Evolutionary conservation across 2,113 vertebrate species (phyloP).

Genomic region (Vulpes lagopus): DNA sequence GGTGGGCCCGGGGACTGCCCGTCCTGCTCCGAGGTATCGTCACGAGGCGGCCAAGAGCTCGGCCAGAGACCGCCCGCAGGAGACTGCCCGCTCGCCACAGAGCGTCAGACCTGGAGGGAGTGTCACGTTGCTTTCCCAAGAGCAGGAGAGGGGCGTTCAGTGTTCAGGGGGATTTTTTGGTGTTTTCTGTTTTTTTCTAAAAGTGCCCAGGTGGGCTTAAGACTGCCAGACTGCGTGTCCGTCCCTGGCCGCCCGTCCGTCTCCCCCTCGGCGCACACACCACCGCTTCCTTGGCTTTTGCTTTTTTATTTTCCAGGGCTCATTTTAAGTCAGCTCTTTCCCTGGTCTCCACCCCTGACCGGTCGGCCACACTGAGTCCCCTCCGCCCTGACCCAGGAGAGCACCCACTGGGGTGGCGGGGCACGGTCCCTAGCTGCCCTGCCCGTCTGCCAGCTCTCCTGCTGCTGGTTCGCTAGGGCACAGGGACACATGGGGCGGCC

Average conservation of each 20-base stretch:
- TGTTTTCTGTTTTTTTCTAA: not conserved
- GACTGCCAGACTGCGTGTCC: slow-evolving; percentile 23
- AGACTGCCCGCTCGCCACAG: not conserved
- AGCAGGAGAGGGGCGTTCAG: too few relatives aligned
- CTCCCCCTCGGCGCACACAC: fast-evolving
- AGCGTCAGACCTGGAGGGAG: not conserved
- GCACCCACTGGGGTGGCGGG: not conserved
- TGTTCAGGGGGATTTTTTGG: not conserved
- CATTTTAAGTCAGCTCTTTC: too few relatives aligned
- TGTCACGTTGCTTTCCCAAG: fast-evolving
- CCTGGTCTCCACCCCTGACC: not conserved
- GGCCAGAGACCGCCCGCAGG: too few relatives aligned
- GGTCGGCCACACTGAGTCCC: not conserved
- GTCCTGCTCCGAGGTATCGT: fast-evolving
- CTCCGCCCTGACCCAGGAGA: not conserved
- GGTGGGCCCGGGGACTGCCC: not conserved
- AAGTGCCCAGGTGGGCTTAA: slow-evolving; percentile 35
- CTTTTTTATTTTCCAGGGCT: fast-evolving
- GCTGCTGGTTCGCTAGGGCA: not conserved
- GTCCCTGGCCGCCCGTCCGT: not conserved
- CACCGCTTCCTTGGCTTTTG: too few relatives aligned
- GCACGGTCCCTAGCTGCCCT: not conserved
- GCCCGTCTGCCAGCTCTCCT: fast-evolving
- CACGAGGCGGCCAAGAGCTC: not conserved
- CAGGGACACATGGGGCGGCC: not conserved